These are phyloP conservation scores for Aricia agestis DNA, from an alignment of 1,140 invertebrate genomes.

Conservation along the genomic window DNA sequence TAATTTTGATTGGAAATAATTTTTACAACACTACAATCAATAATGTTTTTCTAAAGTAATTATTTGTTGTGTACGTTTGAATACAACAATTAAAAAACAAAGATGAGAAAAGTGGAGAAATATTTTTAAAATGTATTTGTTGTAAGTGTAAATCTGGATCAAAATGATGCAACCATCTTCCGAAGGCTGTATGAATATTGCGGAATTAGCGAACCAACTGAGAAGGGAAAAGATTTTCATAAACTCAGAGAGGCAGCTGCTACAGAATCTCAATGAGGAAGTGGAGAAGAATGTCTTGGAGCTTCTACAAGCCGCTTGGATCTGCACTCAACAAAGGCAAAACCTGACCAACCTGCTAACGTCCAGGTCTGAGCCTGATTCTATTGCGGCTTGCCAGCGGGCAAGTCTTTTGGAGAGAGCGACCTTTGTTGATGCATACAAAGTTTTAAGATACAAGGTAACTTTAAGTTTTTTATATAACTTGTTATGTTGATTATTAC, in stretches of 20 bases:
- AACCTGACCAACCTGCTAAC: conserved; percentile 89
- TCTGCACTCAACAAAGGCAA: conserved; percentile 90
- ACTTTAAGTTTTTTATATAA: conserved; percentile 28
- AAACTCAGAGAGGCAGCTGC: conserved; percentile 66
- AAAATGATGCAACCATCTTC: conserved; percentile 70
- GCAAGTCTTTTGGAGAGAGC: conserved; percentile 87
- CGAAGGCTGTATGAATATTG: conserved; percentile 69
- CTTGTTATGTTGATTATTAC: neutral
- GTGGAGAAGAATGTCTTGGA: conserved; percentile 65
- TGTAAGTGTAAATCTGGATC: conserved; percentile 35
- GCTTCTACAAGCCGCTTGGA: conserved; percentile 86
- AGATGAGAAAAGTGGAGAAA: conserved; percentile 6
- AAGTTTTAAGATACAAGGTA: conserved; percentile 87
- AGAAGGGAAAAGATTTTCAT: conserved; percentile 71
- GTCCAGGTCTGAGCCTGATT: conserved; percentile 83
- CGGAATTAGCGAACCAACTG: conserved; percentile 68
- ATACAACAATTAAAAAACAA: neutral
- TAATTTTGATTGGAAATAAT: neutral
- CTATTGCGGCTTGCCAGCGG: conserved; percentile 84
- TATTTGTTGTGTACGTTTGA: neutral
- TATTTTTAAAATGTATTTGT: conserved; percentile 41
- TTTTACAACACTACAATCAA: neutral
- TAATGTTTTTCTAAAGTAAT: neutral
- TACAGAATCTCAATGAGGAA: conserved; percentile 70
- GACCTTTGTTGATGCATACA: conserved; percentile 92